Evolutionary conservation across 2,113 vertebrate genomes (phyloP), one percentile per base, ranked within the genome.

Genomic region (Eptesicus fuscus): DNA sequence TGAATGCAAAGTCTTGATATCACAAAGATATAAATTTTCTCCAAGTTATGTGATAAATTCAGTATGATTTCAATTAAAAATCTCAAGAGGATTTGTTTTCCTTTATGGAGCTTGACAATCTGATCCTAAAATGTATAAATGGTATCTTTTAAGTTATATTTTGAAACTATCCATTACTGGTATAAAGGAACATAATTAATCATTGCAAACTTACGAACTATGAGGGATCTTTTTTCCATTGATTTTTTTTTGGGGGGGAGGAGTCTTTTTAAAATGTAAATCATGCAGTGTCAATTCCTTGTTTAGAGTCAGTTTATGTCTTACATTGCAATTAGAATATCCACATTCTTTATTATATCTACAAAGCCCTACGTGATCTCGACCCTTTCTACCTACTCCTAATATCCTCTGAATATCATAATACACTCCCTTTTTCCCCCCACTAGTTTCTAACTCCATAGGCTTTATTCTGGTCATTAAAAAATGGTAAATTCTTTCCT

Each of bases 241-340:
- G 49, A 49, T 49, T 49, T 16, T 49, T 49, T 49, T 49, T 49
- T 37, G 2, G 2, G 16, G 16, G 17, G 14, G 49, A 14, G 42
- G 51, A 40, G 83, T 37, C 5, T 94, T 96, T 80, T 51, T 56
- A n/a, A 88, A 96, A 76, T 82, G 47, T 76, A 90, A 90, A 85
- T 92, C 80, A 69, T 70, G 16, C 23, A 25, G n/a, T n/a, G n/a
- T n/a, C n/a, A n/a, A n/a, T n/a, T n/a, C n/a, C n/a, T n/a, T n/a
- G n/a, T n/a, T n/a, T n/a, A n/a, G n/a, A n/a, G n/a, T n/a, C 65
- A 49, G 22, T 61, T 85, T 88, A 20, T 80, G 35, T 74, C 47
- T 89, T 92, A 37, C 42, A 8, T 17, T 88, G 56, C 7, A 25
- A 80, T 84, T 94, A 92, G 56, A 79, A 80, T 69, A 71, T 73